Evolutionary conservation across 1,140 invertebrate species (phyloP).

Genomic region (Drosophila pseudoananassae): DNA sequence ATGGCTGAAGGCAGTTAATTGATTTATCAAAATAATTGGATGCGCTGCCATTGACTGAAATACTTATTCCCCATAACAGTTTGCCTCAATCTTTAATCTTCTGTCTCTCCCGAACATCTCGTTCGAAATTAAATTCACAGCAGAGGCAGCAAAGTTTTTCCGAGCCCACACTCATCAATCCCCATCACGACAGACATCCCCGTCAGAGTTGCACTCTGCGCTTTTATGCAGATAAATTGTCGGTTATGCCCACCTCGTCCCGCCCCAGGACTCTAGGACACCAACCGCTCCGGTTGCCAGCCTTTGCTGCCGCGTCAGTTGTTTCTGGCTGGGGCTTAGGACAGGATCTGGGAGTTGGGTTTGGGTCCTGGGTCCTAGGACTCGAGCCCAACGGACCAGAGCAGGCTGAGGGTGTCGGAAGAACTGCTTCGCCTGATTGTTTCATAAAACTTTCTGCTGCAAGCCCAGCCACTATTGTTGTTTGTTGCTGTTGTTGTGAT

Average conservation of each 20-base stretch:
- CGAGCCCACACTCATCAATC: constrained; percentile 70
- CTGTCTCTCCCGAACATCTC: background rate
- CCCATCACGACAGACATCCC: constrained; percentile 63
- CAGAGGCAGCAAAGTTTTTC: constrained; percentile 65
- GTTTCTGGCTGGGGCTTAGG: constrained; percentile 33
- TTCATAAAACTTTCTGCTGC: constrained; percentile 76
- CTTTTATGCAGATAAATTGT: constrained; percentile 82
- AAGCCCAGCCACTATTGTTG: constrained; percentile 67
- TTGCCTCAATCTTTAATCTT: constrained; percentile 25
- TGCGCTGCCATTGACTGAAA: background rate
- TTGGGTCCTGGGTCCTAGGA: constrained; percentile 1
- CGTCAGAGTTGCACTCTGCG: constrained; percentile 80
- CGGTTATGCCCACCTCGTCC: constrained; percentile 51
- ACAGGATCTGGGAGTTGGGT: constrained; percentile 15
- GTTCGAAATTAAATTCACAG: constrained; percentile 43
- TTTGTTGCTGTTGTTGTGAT: constrained; percentile 70
- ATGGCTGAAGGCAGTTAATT: background rate
- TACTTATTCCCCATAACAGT: constrained; percentile 9
- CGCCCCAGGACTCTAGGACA: background rate
- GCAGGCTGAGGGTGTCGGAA: constrained; percentile 28
- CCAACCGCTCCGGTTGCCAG: constrained; percentile 58
- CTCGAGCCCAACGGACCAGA: constrained; percentile 14
- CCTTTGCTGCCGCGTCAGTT: constrained; percentile 57
- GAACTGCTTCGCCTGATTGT: constrained; percentile 69
- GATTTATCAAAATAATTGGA: constrained; percentile 2